Percentiles rank a stretch among this genome's conserved stretches.
These are phyloP conservation scores for Chelonoidis abingdonii DNA, from an alignment of 2,113 vertebrate genomes.

Conservation along the genomic window DNA sequence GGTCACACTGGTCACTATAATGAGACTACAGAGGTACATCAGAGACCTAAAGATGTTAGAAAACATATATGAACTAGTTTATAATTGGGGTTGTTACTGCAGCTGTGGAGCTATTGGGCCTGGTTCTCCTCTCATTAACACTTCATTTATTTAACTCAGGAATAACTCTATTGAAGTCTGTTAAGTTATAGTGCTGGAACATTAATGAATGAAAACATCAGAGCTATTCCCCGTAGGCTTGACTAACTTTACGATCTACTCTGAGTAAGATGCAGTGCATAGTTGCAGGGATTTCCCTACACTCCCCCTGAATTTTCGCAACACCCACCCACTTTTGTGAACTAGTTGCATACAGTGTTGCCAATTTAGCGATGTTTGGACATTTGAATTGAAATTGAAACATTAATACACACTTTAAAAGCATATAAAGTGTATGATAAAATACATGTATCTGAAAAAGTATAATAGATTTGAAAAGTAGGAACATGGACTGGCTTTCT, in stretches of 20 bases:
- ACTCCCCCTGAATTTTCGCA: too few relatives aligned
- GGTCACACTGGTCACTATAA: not conserved
- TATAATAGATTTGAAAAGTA: too few relatives aligned
- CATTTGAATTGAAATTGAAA: too few relatives aligned
- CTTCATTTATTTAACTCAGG: not conserved
- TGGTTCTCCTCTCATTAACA: conserved; percentile 1
- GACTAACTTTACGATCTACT: not conserved
- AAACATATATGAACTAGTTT: not conserved
- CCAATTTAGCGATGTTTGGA: too few relatives aligned
- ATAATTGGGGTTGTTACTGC: not conserved
- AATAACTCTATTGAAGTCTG: not conserved
- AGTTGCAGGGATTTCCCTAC: not conserved
- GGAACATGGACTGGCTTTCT: too few relatives aligned
- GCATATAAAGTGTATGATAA: too few relatives aligned
- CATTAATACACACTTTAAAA: too few relatives aligned
- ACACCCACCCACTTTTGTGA: too few relatives aligned
- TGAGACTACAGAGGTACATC: not conserved
- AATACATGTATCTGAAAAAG: too few relatives aligned
- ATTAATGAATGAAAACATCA: not conserved
- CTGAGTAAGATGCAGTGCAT: not conserved
- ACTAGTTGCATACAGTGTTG: too few relatives aligned
- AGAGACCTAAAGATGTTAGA: not conserved
- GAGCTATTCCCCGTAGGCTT: not conserved
- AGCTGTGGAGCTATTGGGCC: not conserved
- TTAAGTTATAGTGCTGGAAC: not conserved